Evolutionary conservation across 2,888 invertebrate species (phyloP).

Genomic region (Hypselothyrea guttata): DNA sequence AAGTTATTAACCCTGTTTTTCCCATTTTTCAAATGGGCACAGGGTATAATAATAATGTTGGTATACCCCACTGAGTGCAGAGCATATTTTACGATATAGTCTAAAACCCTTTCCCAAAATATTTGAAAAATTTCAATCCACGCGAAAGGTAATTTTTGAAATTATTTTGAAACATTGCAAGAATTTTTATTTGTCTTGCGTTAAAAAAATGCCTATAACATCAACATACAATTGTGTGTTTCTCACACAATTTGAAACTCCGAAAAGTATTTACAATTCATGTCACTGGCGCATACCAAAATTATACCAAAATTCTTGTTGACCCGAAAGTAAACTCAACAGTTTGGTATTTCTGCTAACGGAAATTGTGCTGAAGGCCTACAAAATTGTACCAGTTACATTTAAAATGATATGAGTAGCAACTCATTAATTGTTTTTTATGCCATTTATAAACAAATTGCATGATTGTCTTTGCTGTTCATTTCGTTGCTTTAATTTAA

Average conservation of each 20-base stretch:
- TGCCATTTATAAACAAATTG: conserved; percentile 51
- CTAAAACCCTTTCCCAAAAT: too few species aligned
- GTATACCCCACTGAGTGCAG: too few species aligned
- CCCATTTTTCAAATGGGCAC: too few species aligned
- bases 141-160: not conserved
- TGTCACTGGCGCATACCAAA: conserved; percentile 49
- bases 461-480: conserved; percentile 8
- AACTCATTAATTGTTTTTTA: conserved; percentile 36
- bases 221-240: conserved; percentile 20
- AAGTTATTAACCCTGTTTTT: too few species aligned
- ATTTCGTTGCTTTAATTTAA: conserved; percentile 4
- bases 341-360: conserved; percentile 50
- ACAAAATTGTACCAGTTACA: conserved; percentile 55
- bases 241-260: conserved; percentile 5
- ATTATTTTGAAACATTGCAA: conserved; percentile 13
- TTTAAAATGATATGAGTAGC: conserved; percentile 39
- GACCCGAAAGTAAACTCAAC: conserved; percentile 31
- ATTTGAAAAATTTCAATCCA: too few species aligned
- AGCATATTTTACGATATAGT: too few species aligned
- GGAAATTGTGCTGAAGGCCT: conserved; percentile 21
- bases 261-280: conserved; percentile 43
- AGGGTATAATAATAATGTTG: too few species aligned
- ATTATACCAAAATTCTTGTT: conserved; percentile 40
- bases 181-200: conserved; percentile 47
- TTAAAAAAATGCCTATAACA: conserved; percentile 28